Evolutionary conservation across 30 jellyfish, hydroid and myxozoan species (phyloP), one percentile per base, ranked within the genome.

Genomic region (Aurelia aurita): DNA sequence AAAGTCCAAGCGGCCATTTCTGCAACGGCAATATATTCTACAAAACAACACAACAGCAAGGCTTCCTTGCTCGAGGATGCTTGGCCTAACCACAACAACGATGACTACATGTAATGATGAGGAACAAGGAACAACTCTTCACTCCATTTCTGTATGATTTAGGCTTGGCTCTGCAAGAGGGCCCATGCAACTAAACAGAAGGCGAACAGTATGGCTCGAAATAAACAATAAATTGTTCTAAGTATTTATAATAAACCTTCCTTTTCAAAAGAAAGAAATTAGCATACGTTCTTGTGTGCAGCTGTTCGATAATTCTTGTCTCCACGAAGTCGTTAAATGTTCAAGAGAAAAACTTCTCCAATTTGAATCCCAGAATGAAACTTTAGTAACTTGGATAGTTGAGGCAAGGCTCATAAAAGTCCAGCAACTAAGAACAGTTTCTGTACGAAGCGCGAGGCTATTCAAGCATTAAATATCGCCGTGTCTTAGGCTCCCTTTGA

Each of bases 191-290:
- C 89, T 55, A 87, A 77, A 75, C 96, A 87, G 96, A 87, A 77
- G 96, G 96, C 79, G 86, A 20, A 57, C 86, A 75, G 90, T 64
- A 87, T 75, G 90, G 90, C 78, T 77, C 65, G 85, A 87, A 77
- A 87, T 72, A 74, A 87, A 87, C 96, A 87, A 87, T 87, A 77
- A 77, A 87, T 88, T 77, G 78, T 71, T 73, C 83, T 64, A 82
- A 74, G 96, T 87, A 87, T 87, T 87, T 87, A 87, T 87, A 87
- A 87, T 76, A 77, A 87, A 87, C 88, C 96, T 77, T 87, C 79
- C 86, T 67, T 72, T 87, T 87, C 85, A 87, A 87, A 87, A 68
- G 90, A 69, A 75, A 64, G 85, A 77, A 87, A 87, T 87, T 87
- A 75, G 96, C 96, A 87, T 87, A 87, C 96, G 90, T 35, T 63